Evolutionary conservation across 2,888 invertebrate genomes (phyloP).

Genomic region (Branchellion lobata): DNA sequence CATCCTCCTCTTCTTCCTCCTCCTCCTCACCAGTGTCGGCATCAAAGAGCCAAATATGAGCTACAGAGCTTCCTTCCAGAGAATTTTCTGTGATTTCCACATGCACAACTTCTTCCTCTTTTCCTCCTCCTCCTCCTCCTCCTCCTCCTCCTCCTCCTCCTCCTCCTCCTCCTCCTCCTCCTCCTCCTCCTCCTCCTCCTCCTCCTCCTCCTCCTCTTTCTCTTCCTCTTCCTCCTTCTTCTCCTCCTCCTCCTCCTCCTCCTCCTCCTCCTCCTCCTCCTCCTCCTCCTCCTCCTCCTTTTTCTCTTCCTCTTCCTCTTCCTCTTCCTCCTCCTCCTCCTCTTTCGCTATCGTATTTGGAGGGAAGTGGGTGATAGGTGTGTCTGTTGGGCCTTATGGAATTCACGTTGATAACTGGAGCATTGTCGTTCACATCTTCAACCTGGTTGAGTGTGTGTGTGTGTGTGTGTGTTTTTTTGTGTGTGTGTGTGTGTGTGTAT

Average conservation of each 20-base stretch:
- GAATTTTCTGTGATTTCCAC: conserved; percentile 47
- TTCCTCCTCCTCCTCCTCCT: not conserved
- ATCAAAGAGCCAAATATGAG: conserved; percentile 48
- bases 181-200: conserved; percentile 20
- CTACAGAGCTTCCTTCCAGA: conserved; percentile 45
- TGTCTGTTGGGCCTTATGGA: conserved; percentile 54
- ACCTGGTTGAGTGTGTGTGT: conserved; percentile 47
- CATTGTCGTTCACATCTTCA: conserved; percentile 54
- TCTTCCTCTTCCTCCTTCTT: not conserved
- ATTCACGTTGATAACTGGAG: conserved; percentile 60
- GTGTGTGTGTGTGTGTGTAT: too few species aligned
- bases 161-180: not conserved
- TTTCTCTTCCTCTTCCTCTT: not conserved
- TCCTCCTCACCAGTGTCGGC: conserved; percentile 39
- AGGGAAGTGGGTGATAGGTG: conserved; percentile 51
- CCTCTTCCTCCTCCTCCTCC: conserved; percentile 6
- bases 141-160: conserved; percentile 6
- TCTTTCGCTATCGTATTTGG: conserved; percentile 46
- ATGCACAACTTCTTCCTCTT: not conserved
- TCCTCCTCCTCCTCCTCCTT: conserved; percentile 17
- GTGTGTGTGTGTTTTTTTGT: too few species aligned
- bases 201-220: not conserved
- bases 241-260: conserved; percentile 20
- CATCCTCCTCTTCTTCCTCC: conserved; percentile 20
- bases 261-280: not conserved